phyloP scores from a whole-genome alignment of 2,888 invertebrate species.

The Phymatocera aterrima region DNA sequence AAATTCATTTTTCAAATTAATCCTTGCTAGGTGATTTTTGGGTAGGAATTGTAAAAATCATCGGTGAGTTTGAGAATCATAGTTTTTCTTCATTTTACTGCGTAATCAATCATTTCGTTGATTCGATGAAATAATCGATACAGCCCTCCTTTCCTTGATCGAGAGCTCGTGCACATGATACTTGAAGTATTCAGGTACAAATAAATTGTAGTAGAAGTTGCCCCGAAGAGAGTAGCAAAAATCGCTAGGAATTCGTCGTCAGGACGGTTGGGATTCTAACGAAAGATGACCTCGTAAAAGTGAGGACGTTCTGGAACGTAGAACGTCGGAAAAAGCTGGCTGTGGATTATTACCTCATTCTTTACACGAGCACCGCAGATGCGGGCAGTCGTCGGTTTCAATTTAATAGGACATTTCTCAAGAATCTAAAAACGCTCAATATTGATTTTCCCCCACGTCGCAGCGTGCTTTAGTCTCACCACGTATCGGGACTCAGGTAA shows the following conservation, averaged over 20 bases:
- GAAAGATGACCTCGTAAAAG: conserved; percentile 16
- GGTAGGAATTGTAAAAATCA: too few relatives aligned
- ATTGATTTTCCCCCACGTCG: conserved; percentile 59
- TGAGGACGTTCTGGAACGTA: background rate
- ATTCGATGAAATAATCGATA: too few relatives aligned
- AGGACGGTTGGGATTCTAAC: background rate
- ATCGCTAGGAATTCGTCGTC: background rate
- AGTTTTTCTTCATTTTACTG: too few relatives aligned
- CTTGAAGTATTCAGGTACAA: background rate
- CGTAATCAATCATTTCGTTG: too few relatives aligned
- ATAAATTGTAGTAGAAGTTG: background rate
- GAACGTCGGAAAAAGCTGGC: background rate
- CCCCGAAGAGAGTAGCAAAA: background rate
- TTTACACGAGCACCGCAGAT: conserved; percentile 34
- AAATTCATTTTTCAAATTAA: too few relatives aligned
- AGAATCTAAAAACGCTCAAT: conserved; percentile 51
- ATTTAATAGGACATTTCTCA: conserved; percentile 39
- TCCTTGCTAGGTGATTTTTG: too few relatives aligned
- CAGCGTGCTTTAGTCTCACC: conserved; percentile 53
- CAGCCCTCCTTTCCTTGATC: too few relatives aligned
- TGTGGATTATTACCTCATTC: conserved; percentile 41
- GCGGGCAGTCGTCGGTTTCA: conserved; percentile 39
- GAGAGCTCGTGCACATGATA: background rate
- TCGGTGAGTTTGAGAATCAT: too few relatives aligned
- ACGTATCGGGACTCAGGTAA: conserved; percentile 50